Evolutionary conservation across 2,797 vertebrate species (phyloP), one percentile per base, ranked within the genome.

Genomic region (Acrocephalus scirpaceus): DNA sequence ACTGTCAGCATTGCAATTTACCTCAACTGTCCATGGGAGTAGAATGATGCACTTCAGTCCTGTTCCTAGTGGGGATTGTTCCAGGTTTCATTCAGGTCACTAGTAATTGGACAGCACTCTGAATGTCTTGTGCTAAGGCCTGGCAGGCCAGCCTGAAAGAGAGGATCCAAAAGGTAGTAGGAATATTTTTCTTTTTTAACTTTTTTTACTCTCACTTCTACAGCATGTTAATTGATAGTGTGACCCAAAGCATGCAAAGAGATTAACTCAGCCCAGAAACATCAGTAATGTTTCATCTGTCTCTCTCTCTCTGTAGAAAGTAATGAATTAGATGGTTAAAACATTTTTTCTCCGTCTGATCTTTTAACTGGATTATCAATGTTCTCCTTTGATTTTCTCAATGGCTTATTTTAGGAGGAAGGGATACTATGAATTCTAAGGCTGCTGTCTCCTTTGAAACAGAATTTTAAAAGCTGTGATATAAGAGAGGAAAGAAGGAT

Each of bases 311-410:
- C 45, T 60, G 29, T 15, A 88, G 54, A 85, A 91, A 80, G 57
- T 18, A 75, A 50, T 78, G 51, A 80, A 75, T 50, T 74, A 85
- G 42, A 74, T 38, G 13, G 57, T 80, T 89, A 89, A 45, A 90
- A 61, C 48, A 62, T 30, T 74, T 93, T 88, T 96, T 42, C 45
- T 92, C 51, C 56, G 76, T 89, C 75, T 94, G 75, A 92, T 94
- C 92, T 95, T 89, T 94, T 91, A 96, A 94, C 65, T 86, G 81
- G 78, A 94, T 95, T 94, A 91, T 91, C 89, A 62, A 51, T 86
- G 91, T 88, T 22, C 27, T 75, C 17, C 90, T 95, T 88, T 95
- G 93, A 96, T 96, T 96, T 94, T 57, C 57, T 91, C 81, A 93
- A 93, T 62, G 29, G 25, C 9, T 94, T 78, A 58, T 54, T 95